Evolutionary conservation across 2,888 invertebrate species (phyloP).

Genomic region (Caenorhabditis sinica): DNA sequence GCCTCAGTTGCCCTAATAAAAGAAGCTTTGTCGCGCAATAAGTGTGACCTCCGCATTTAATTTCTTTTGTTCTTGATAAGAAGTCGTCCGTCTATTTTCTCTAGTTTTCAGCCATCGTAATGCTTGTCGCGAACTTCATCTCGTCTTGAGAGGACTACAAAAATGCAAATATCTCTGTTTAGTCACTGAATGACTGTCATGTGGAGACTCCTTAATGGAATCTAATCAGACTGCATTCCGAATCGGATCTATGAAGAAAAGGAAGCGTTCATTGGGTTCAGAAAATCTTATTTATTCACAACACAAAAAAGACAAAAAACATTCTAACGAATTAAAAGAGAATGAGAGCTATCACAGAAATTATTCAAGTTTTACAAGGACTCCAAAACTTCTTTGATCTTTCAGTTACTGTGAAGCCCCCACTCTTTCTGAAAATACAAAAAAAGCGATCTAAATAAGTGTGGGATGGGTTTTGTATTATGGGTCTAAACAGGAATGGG

Average conservation of each 20-base stretch:
- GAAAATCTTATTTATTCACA: background rate
- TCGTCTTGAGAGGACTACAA: slow-evolving; percentile 15
- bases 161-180: slow-evolving; percentile 37
- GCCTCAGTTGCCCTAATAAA: slow-evolving; percentile 52
- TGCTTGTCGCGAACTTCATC: slow-evolving; percentile 56
- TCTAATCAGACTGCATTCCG: slow-evolving; percentile 37
- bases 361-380: too few relatives aligned
- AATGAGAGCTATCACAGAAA: too few relatives aligned
- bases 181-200: background rate
- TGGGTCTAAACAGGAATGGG: slow-evolving; percentile 29
- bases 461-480: slow-evolving; percentile 23
- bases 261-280: slow-evolving; percentile 9
- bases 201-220: slow-evolving; percentile 17
- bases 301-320: slow-evolving; percentile 6
- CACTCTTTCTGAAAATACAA: too few relatives aligned
- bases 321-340: background rate
- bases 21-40: slow-evolving; percentile 63
- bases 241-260: background rate
- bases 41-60: slow-evolving; percentile 66
- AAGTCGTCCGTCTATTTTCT: slow-evolving; percentile 46
- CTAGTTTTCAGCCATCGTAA: slow-evolving; percentile 59
- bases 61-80: slow-evolving; percentile 59
- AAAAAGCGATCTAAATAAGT: background rate
- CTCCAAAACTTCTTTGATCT: too few relatives aligned
- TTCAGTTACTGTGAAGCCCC: too few relatives aligned